These are phyloP conservation scores for Willowsia nigromaculata DNA, from an alignment of 2,888 invertebrate species.

Conservation along the genomic window DNA sequence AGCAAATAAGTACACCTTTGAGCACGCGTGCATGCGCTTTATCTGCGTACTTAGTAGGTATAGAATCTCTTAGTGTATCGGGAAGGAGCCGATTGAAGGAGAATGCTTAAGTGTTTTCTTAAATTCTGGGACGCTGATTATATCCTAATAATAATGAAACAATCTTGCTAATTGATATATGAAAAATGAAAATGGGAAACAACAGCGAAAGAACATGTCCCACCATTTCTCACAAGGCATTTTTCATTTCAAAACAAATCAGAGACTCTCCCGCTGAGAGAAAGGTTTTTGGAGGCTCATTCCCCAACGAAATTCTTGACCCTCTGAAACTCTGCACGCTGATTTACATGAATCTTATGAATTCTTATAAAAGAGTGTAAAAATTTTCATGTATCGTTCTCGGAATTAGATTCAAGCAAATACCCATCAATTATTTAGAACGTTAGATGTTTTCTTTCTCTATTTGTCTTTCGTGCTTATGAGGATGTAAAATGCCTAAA, in stretches of 20 bases:
- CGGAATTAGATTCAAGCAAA: background rate
- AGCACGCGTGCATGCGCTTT: conserved; percentile 32
- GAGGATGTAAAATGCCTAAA: conserved; percentile 8
- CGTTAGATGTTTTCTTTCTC: background rate
- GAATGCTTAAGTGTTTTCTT: background rate
- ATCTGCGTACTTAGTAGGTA: background rate
- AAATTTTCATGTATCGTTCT: background rate
- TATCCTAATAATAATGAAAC: background rate
- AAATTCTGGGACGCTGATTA: background rate
- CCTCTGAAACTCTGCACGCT: conserved; percentile 59
- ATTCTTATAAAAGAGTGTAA: background rate
- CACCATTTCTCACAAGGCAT: conserved; percentile 17
- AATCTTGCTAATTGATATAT: conserved; percentile 21
- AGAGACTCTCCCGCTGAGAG: conserved; percentile 73
- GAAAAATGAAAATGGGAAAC: background rate
- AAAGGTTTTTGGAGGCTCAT: conserved; percentile 68
- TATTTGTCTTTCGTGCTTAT: conserved; percentile 39
- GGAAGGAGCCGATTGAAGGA: background rate
- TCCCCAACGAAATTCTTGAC: conserved; percentile 56
- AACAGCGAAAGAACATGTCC: background rate
- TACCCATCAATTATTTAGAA: conserved; percentile 23
- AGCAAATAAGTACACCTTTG: conserved; percentile 5
- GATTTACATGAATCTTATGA: conserved; percentile 75
- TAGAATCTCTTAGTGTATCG: background rate
- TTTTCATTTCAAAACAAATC: conserved; percentile 68